phyloP scores from a whole-genome alignment of 2,113 vertebrate genomes.

The Ictidomys tridecemlineatus region DNA sequence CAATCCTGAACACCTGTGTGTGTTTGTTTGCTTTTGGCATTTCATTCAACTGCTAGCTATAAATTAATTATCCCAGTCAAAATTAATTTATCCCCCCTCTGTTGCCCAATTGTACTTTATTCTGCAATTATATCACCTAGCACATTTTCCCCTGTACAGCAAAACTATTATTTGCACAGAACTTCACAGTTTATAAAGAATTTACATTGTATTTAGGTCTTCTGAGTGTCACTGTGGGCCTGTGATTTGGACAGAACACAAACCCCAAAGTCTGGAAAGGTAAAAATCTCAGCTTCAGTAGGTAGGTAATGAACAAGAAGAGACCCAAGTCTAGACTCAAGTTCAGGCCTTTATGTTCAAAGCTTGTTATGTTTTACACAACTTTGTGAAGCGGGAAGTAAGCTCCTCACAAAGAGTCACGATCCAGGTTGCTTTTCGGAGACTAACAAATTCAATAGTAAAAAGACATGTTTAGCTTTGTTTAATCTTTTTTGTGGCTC shows the following conservation, averaged over 20 bases:
- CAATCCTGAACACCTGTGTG: slow-evolving; percentile 78
- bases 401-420: neutral
- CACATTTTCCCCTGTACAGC: neutral
- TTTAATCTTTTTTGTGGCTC: neutral
- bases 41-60: slow-evolving; percentile 72
- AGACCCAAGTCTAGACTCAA: neutral
- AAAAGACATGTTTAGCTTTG: neutral
- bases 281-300: neutral
- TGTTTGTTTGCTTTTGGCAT: slow-evolving; percentile 80
- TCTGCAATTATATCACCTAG: neutral
- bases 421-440: neutral
- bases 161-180: neutral
- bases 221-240: neutral
- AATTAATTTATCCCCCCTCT: slow-evolving; percentile 67
- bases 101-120: slow-evolving; percentile 45
- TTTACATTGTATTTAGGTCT: neutral
- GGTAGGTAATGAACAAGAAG: neutral
- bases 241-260: neutral
- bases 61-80: slow-evolving; percentile 78
- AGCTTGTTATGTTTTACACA: neutral
- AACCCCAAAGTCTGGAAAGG: neutral
- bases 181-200: neutral
- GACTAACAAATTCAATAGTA: neutral
- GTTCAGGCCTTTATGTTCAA: neutral
- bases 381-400: neutral